Conservation (phyloP, 2,888 invertebrate genomes). For the Limenitis camilla region DNA sequence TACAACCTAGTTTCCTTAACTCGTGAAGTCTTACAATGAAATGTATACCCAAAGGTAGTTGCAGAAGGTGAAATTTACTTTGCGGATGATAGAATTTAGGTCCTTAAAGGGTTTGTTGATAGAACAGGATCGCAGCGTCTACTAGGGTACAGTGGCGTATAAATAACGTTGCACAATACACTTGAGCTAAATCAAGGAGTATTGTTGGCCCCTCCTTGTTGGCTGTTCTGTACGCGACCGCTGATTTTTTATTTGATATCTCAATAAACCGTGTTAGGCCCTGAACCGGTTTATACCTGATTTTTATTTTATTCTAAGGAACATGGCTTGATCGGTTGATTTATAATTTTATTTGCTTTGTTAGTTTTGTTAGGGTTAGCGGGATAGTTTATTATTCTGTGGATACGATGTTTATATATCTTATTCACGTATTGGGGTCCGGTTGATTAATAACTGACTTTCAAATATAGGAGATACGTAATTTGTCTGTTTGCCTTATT, state of each 20-base stretch:
- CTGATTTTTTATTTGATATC: conserved; percentile 75
- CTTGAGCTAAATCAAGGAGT: conserved; percentile 68
- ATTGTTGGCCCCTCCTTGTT: conserved; percentile 68
- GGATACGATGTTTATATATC: conserved; percentile 16
- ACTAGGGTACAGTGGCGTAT: conserved; percentile 56
- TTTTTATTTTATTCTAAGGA: conserved; percentile 42
- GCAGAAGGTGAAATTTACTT: conserved; percentile 14
- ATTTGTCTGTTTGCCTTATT: no score
- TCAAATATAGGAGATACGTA: no score
- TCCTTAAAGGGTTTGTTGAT: conserved; percentile 24
- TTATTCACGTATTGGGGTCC: not conserved
- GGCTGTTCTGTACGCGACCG: conserved; percentile 55
- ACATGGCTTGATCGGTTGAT: conserved; percentile 48
- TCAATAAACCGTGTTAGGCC: conserved; percentile 62
- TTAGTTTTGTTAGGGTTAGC: conserved; percentile 37
- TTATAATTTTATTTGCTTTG: conserved; percentile 63
- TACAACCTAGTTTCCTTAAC: conserved; percentile 21
- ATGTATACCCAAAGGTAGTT: conserved; percentile 2
- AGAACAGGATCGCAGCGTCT: conserved; percentile 47
- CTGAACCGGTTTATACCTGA: conserved; percentile 43
- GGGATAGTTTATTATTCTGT: conserved; percentile 42
- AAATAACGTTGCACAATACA: conserved; percentile 72
- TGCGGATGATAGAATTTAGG: conserved; percentile 15
- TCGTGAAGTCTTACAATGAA: conserved; percentile 12
- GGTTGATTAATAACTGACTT: not conserved